Conservation (phyloP, 2,113 vertebrate genomes). For the Cebidichthys violaceus region DNA sequence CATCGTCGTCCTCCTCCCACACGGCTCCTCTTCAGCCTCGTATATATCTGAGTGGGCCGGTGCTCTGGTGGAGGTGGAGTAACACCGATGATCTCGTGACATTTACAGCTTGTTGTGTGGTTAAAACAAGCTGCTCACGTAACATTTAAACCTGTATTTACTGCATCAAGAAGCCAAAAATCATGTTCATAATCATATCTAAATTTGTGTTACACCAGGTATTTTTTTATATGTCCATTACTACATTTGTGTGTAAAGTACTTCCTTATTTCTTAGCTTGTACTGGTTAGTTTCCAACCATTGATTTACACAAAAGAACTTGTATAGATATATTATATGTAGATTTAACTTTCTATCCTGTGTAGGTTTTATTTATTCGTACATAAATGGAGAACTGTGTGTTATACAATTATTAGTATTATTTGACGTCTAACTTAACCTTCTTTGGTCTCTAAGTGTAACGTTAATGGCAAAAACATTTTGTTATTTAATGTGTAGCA, state of each 20-base stretch:
- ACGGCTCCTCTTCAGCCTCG: conserved; percentile 4
- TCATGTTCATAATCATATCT: no score
- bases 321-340: not conserved
- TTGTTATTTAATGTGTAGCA: not conserved
- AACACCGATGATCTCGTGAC: not conserved
- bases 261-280: no score
- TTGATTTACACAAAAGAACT: no score
- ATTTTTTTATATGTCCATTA: no score
- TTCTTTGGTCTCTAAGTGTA: not conserved
- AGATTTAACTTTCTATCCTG: not conserved
- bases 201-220: no score
- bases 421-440: not conserved
- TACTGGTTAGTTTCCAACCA: no score
- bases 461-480: not conserved
- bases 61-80: conserved; percentile 38
- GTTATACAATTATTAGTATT: not conserved
- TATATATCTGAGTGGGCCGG: conserved; percentile 15
- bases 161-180: not conserved
- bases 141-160: conserved; percentile 11
- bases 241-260: no score
- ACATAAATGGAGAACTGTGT: not conserved
- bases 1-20: conserved; percentile 49
- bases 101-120: conserved; percentile 13
- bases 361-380: not conserved
- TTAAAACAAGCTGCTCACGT: conserved; percentile 27